Evolutionary conservation across 2,113 vertebrate species (phyloP).

Genomic region (Sinocyclocheilus grahami): DNA sequence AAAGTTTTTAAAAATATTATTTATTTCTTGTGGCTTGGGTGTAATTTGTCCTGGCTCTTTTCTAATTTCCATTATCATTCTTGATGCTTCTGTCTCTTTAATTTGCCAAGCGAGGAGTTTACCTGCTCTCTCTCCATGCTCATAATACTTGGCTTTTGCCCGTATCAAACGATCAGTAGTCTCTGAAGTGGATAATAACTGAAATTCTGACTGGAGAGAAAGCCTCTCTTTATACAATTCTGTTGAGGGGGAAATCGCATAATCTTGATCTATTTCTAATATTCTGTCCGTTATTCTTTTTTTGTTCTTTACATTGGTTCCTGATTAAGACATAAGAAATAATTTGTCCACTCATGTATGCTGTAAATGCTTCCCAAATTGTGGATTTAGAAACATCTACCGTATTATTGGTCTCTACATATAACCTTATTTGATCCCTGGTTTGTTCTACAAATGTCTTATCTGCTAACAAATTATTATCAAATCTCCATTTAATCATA

Average conservation of each 20-base stretch:
- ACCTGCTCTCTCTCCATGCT: background rate
- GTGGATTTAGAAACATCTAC: background rate
- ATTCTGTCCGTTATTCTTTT: background rate
- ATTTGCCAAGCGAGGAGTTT: background rate
- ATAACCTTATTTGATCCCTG: background rate
- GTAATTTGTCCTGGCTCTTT: background rate
- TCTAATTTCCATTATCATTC: background rate
- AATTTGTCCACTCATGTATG: background rate
- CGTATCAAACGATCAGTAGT: background rate
- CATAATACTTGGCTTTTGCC: background rate
- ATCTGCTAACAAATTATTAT: background rate
- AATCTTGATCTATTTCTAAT: background rate
- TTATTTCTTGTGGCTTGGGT: background rate
- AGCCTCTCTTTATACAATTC: background rate
- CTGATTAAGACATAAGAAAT: background rate
- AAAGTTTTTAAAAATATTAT: background rate
- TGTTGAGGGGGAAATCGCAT: background rate
- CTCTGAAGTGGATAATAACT: background rate
- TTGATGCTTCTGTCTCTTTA: background rate
- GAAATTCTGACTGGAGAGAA: slow-evolving; percentile 1
- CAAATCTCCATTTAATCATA: background rate
- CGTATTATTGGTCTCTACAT: background rate
- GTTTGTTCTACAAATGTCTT: background rate
- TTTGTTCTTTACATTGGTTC: background rate
- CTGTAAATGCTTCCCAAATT: slow-evolving; percentile 3